Evolutionary conservation across 2,113 vertebrate genomes (phyloP), one percentile per base, ranked within the genome.

Genomic region (Dicaeum eximium): DNA sequence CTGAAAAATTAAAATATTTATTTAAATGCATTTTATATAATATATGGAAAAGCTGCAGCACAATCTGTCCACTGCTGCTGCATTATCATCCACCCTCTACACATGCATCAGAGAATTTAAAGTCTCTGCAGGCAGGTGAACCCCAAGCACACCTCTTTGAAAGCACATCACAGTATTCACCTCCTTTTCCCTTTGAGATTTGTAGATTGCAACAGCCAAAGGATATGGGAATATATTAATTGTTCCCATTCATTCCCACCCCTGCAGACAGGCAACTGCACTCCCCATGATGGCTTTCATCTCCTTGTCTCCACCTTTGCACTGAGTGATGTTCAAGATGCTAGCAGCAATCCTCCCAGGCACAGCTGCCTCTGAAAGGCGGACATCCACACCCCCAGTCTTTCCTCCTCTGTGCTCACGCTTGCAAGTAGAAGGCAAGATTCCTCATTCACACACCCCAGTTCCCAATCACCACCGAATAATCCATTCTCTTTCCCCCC

Each of bases 51-150:
- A 94, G 78, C 92, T 90, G 84, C 60, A 92, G 71, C 2, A 0
- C 83, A 90, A 77, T 91, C 87, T 87, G 87, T 71, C 89, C 91
- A 80, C 70, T 30, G 54, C 77, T 95, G 79, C 85, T 96, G 91
- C 83, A 93, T 90, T 84, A 94, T 74, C 88, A 86, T 84, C 82
- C 65, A 30, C 92, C 86, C 93, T 88, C 44, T 48, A 53, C 61
- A 88, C 80, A 93, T 13, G 70, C 73, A 85, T 57, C 25, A 5
- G 1, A 86, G 66, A 88, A 95, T 57, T 60, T 57, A n/a, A 88
- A 92, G 86, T 90, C 88, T 94, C 73, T 91, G 80, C 88, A 92
- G 77, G 78, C 83, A 95, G 90, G 83, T 94, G 80, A 95, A 90
- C 73, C 73, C 79, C 88, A 77, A 87, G 50, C 56, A 94, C 50